A percentile compares a stretch with the other conserved stretches of the same genome.
Conservation (phyloP, 2,888 invertebrate genomes). For the Orthosia gothica region DNA sequence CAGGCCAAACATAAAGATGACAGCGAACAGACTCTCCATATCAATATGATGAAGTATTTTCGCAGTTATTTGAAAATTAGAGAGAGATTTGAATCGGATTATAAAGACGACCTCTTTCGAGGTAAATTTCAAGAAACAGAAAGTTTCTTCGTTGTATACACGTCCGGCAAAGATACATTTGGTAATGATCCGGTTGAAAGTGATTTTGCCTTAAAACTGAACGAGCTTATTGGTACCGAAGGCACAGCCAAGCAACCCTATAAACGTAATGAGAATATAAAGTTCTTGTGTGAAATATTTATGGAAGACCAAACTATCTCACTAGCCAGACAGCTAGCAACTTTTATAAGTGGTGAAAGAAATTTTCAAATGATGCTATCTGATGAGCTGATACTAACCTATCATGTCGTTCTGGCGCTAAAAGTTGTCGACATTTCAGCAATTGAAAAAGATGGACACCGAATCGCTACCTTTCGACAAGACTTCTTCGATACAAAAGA, state of each 20-base stretch:
- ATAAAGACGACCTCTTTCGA: conserved; percentile 21
- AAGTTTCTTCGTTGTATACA: conserved; percentile 42
- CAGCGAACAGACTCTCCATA: conserved; percentile 30
- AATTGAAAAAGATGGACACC: conserved; percentile 7
- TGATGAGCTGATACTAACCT: conserved; percentile 28
- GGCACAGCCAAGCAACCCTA: conserved; percentile 6
- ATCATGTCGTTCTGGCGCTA: conserved; percentile 50
- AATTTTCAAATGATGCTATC: conserved; percentile 30
- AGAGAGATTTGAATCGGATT: conserved; percentile 12
- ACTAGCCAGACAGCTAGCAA: conserved; percentile 29
- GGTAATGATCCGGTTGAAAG: neutral
- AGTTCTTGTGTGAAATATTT: conserved; percentile 22
- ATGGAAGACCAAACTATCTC: conserved; percentile 27
- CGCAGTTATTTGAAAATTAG: conserved; percentile 48
- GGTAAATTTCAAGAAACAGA: conserved; percentile 18
- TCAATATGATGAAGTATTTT: conserved; percentile 37
- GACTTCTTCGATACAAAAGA: conserved; percentile 42
- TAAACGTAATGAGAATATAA: conserved; percentile 10
- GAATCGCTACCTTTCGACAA: conserved; percentile 23
- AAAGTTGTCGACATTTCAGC: conserved; percentile 42
- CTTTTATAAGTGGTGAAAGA: neutral
- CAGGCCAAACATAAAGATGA: conserved; percentile 56
- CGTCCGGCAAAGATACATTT: conserved; percentile 35
- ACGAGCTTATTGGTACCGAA: conserved; percentile 44
- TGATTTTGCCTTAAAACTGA: conserved; percentile 6